A percentile compares a stretch with the other conserved stretches of the same genome.
Evolutionary conservation across 1,140 invertebrate genomes (phyloP).

Genomic region (Cyphomyrmex costatus): DNA sequence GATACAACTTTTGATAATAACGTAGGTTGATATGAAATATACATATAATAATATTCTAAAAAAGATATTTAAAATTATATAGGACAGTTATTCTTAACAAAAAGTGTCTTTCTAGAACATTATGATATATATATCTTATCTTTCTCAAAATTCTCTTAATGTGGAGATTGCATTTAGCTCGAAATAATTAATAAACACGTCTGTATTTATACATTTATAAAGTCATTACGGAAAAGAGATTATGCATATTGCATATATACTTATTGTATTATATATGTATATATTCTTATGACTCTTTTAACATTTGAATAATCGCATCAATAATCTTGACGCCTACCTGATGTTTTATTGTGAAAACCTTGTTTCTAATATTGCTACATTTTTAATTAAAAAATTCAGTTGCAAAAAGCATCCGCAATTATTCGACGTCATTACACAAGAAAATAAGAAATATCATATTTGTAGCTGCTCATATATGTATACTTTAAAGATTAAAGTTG

Average conservation of each 20-base stretch:
- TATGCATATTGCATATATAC: too few relatives aligned
- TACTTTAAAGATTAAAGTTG: background rate
- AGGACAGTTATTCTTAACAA: background rate
- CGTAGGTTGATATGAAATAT: background rate
- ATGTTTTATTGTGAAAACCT: background rate
- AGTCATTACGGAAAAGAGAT: background rate
- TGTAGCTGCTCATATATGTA: background rate
- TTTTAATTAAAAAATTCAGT: background rate
- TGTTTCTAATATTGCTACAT: background rate
- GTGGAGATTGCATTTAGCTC: background rate
- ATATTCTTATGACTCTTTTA: background rate
- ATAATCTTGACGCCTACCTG: background rate
- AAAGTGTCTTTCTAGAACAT: background rate
- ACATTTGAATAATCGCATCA: background rate
- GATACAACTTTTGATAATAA: background rate
- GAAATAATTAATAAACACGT: background rate
- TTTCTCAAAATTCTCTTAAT: background rate
- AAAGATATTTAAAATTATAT: background rate
- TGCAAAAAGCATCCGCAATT: background rate
- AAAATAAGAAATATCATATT: background rate
- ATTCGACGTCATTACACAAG: background rate
- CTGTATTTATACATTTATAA: background rate
- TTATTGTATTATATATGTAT: background rate
- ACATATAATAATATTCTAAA: background rate
- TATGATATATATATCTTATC: background rate